phyloP scores from a whole-genome alignment of 2,888 invertebrate genomes.

The Caenorhabditis sp. region DNA sequence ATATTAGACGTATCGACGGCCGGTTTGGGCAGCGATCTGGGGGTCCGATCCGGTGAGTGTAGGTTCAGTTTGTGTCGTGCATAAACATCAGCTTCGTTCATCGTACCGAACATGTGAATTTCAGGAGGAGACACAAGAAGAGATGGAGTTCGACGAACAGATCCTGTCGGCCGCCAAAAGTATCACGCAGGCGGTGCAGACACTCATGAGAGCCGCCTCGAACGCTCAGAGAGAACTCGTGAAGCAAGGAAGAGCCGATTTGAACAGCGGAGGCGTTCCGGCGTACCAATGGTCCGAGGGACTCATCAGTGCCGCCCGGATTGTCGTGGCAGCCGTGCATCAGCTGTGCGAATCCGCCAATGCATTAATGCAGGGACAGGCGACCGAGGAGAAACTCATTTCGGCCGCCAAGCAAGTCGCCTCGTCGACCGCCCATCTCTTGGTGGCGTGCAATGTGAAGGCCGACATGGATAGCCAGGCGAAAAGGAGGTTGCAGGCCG shows the following conservation, averaged over 20 bases:
- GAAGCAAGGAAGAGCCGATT: constrained; percentile 82
- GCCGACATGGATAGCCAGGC: constrained; percentile 95
- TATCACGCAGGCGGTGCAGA: constrained; percentile 96
- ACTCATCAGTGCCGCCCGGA: constrained; percentile 82
- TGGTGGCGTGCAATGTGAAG: constrained; percentile 99
- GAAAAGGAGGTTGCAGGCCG: constrained; percentile 87
- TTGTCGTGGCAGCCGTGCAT: constrained; percentile 97
- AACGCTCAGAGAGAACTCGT: constrained; percentile 96
- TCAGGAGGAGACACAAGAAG: constrained; percentile 84
- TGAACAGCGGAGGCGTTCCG: not conserved
- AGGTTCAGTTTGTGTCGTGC: constrained; percentile 13
- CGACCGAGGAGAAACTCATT: constrained; percentile 91
- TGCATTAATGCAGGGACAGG: constrained; percentile 85
- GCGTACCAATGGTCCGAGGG: constrained; percentile 79
- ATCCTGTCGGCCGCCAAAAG: constrained; percentile 97
- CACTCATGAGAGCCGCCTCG: constrained; percentile 94
- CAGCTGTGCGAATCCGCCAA: constrained; percentile 98
- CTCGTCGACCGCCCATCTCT: constrained; percentile 94
- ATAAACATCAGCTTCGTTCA: too few species aligned
- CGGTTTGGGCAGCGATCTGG: constrained; percentile 34
- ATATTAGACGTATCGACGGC: constrained; percentile 95
- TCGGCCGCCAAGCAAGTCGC: constrained; percentile 94
- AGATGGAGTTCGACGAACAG: constrained; percentile 99
- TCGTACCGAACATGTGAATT: too few species aligned
- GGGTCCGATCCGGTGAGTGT: constrained; percentile 5